These are phyloP conservation scores for Perodicticus potto DNA, from an alignment of 2,797 vertebrate species.

Conservation along the genomic window DNA sequence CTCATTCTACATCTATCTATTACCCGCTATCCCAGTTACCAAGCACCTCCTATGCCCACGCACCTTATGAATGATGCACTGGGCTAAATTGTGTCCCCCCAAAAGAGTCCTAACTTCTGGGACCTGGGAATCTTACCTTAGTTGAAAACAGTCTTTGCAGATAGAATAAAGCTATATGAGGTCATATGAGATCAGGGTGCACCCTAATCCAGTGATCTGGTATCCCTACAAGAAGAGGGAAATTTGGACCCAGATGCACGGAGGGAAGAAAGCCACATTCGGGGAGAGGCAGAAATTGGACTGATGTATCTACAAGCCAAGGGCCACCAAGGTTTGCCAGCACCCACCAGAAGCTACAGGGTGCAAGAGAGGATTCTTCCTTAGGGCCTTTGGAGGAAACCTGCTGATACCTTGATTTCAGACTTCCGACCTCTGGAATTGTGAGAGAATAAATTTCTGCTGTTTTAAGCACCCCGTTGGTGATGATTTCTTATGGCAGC, in stretches of 20 bases:
- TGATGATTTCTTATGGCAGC: background rate
- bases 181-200: background rate
- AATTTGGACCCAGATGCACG: background rate
- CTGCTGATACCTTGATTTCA: background rate
- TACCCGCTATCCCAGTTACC: too few species aligned
- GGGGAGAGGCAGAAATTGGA: background rate
- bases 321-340: background rate
- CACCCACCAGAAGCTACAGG: background rate
- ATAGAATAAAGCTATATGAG: background rate
- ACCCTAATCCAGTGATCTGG: background rate
- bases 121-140: background rate
- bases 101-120: background rate
- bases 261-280: background rate
- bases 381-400: background rate
- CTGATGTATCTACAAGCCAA: background rate
- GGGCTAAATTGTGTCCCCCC: background rate
- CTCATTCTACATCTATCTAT: background rate
- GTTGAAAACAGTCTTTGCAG: constrained; percentile 10
- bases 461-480: background rate
- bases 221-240: background rate
- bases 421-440: background rate
- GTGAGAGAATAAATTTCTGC: background rate
- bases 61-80: background rate
- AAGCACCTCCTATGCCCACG: background rate
- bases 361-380: background rate